Evolutionary conservation across 2,888 invertebrate species (phyloP).

Genomic region (Cartodere bifasciata): DNA sequence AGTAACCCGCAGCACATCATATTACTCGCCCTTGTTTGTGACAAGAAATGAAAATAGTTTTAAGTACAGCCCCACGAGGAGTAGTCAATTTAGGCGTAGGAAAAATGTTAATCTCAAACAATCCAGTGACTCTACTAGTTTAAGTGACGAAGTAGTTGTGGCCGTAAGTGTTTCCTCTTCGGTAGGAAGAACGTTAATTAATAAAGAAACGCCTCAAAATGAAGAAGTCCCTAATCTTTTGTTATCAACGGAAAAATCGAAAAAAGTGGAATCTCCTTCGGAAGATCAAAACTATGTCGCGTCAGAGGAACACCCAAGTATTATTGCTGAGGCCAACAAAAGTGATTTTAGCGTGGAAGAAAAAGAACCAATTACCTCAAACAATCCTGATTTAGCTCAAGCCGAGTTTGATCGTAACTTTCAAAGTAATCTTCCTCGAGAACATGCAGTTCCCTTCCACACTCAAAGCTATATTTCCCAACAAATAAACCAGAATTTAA

Average conservation of each 20-base stretch:
- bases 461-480: constrained; percentile 41
- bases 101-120: constrained; percentile 12
- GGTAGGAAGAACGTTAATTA: constrained; percentile 25
- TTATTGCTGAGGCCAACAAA: constrained; percentile 42
- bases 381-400: constrained; percentile 19
- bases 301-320: constrained; percentile 32
- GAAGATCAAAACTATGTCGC: constrained; percentile 18
- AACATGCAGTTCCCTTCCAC: constrained; percentile 25
- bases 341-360: constrained; percentile 48
- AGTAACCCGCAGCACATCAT: constrained; percentile 14
- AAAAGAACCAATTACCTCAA: constrained; percentile 39
- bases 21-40: constrained; percentile 14
- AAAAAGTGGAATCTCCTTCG: constrained; percentile 8
- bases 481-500: constrained; percentile 25
- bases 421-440: constrained; percentile 22
- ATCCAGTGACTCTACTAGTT: constrained; percentile 17
- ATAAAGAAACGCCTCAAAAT: constrained; percentile 15
- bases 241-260: constrained; percentile 7
- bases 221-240: constrained; percentile 4
- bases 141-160: constrained; percentile 34
- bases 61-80: constrained; percentile 3
- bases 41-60: constrained; percentile 12
- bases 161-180: constrained; percentile 41
- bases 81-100: constrained; percentile 10
- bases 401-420: constrained; percentile 17